Base-by-base conservation (phyloP, 2,113 vertebrate genomes). In the Corapipo altera region DNA sequence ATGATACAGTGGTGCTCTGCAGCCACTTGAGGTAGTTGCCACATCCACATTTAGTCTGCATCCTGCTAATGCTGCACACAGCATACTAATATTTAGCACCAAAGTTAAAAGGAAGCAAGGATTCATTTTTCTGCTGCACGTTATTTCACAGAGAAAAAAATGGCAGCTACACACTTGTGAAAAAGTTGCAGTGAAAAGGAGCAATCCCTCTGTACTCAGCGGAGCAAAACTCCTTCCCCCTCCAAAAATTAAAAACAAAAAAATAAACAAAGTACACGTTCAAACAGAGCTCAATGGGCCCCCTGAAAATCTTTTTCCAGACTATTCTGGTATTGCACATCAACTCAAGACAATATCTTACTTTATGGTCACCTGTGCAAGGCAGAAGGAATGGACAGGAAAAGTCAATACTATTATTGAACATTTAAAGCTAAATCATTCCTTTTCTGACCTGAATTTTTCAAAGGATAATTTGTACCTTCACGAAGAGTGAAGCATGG, bases 231-330 rank as follows among this genome's bases (percentile, higher is more conserved):
- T n/a, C n/a, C n/a, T 7, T 27, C 21, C 18, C 30, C 4, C 27
- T 26, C 9, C 17, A 48, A 46, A 21, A 27, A 33, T 46, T 20
- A 30, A 5, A 19, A 5, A 19, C 17, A 33, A 4, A 23, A 8
- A 41, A 23, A 15, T 28, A 41, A 41, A 41, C 18, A 32, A 17
- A 84, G 8, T 15, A 57, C 5, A 43, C 11, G 41, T 19, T 64
- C 28, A 43, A 55, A 32, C 33, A 43, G 16, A 41, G 32, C 3
- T 18, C 0, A 0, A 6, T 0, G 44, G 5, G 12, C 9, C 27
- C 85, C 23, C 55, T 51, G 9, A 7, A 83, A 75, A 5, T 35
- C 46, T 79, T 59, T 76, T 48, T 33, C 28, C 26, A 64, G 6
- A 33, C 49, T 48, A 14, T 14, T 35, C 51, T 21, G 7, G 10